These are phyloP conservation scores for Aphelinus atriplicis DNA, from an alignment of 1,140 invertebrate species.

Conservation along the genomic window DNA sequence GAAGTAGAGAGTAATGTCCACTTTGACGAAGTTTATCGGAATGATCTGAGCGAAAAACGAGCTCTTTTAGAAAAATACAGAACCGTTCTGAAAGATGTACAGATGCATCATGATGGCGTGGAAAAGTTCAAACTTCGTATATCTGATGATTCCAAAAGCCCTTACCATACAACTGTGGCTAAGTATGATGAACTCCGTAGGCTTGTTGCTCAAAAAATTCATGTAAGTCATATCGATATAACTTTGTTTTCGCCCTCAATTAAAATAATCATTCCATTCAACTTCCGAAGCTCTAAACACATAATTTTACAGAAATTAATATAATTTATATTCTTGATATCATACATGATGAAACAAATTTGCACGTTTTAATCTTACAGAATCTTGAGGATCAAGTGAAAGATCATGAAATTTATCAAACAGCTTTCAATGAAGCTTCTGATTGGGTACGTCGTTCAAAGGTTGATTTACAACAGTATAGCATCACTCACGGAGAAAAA, in stretches of 20 bases:
- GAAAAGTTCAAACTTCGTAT: constrained; percentile 77
- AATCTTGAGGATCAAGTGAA: constrained; percentile 84
- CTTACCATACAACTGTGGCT: constrained; percentile 76
- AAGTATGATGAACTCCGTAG: constrained; percentile 78
- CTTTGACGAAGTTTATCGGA: constrained; percentile 75
- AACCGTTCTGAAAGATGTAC: constrained; percentile 80
- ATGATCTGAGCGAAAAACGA: constrained; percentile 91
- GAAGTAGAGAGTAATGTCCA: constrained; percentile 86
- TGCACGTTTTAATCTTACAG: constrained; percentile 48
- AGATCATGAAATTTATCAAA: constrained; percentile 87
- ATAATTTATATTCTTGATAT: too few species aligned
- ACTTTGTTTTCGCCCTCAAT: constrained; percentile 20
- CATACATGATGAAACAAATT: too few species aligned
- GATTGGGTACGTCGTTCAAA: constrained; percentile 89
- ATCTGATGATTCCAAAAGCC: constrained; percentile 73
- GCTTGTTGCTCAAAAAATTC: constrained; percentile 72
- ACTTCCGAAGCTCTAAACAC: too few species aligned
- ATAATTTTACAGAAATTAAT: too few species aligned
- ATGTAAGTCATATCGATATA: constrained; percentile 58
- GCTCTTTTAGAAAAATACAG: constrained; percentile 86
- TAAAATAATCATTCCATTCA: too few species aligned
- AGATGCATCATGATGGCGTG: constrained; percentile 78
- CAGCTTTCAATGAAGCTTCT: constrained; percentile 81
- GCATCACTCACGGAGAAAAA: constrained; percentile 85
- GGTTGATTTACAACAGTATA: constrained; percentile 85